A percentile compares a stretch with the other conserved stretches of the same genome.
Conservation (phyloP, 2,797 vertebrate species). For the Apogon talboti region DNA sequence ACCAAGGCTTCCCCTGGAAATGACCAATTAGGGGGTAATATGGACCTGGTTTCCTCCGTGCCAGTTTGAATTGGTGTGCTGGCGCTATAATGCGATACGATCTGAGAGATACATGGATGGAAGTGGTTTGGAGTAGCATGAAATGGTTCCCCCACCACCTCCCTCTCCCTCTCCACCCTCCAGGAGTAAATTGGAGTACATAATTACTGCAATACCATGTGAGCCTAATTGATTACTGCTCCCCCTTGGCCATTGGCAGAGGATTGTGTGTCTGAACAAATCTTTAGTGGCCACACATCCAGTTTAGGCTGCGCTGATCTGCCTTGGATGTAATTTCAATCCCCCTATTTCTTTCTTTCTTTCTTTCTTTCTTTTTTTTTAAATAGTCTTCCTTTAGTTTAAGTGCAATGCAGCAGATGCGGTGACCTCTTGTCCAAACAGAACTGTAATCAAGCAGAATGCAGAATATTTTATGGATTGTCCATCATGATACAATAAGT, state of each 20-base stretch:
- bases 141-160: conserved; percentile 68
- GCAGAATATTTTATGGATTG: conserved; percentile 3
- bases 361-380: conserved; percentile 37
- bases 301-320: conserved; percentile 53
- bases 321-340: conserved; percentile 65
- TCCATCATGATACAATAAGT: conserved; percentile 16
- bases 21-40: conserved; percentile 83
- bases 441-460: conserved; percentile 20
- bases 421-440: conserved; percentile 27
- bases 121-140: conserved; percentile 84
- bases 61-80: conserved; percentile 77
- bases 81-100: conserved; percentile 80
- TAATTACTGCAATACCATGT: conserved; percentile 80
- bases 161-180: conserved; percentile 63
- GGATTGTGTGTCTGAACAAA: conserved; percentile 74
- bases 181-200: conserved; percentile 77
- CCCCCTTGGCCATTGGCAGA: conserved; percentile 71
- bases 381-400: conserved; percentile 35
- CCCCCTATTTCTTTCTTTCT: conserved; percentile 30
- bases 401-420: conserved; percentile 27
- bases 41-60: conserved; percentile 82
- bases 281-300: conserved; percentile 74
- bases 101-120: conserved; percentile 82
- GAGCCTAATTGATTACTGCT: conserved; percentile 81
- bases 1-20: conserved; percentile 84